Base-by-base conservation (phyloP, 2,888 invertebrate species). In the Sesamia inferens region DNA sequence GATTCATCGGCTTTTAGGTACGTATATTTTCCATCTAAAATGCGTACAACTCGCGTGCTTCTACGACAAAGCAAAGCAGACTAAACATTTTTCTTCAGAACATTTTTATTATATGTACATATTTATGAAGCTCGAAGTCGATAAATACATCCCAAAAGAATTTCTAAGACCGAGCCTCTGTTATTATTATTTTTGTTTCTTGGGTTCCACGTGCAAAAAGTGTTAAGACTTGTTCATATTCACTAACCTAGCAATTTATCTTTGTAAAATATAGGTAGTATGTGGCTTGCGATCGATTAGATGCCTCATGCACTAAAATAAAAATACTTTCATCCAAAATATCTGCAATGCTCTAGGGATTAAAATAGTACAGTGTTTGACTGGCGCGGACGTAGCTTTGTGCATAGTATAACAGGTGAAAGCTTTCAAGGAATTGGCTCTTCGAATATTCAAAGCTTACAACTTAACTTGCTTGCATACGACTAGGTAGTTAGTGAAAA, bases 381-480 rank as follows among this genome's bases (percentile, higher is more conserved):
- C 22, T 24, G 14, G 47, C 24, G 10, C 31, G 22, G 54, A 8
- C 59, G 44, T 44, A 67, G 79, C 80, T 87, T 87, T 87, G 85
- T 87, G 85, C 83, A 88, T 87, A 83, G 68, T 67, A 82, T 84
- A 87, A 76, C 68, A 82, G 74, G 81, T 78, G 77, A 74, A 58
- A 72, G 63, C 71, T 67, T 22, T 31, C 74, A 72, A 83, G 84
- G 81, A 81, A 85, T 87, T 84, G 74, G 76, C 71, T 79, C 66
- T 71, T 58, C 65, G 66, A 86, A 85, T 84, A 68, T 86, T 51
- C 19, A 65, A 51, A 16, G 16, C 13, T 16, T 42, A 8, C 70
- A 16, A 11, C 5, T 16, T 6, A 16, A n/a, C 11, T 14, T 16
- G n/a, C n/a, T n/a, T n/a, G n/a, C n/a, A n/a, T n/a, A 14, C 4